Evolutionary conservation across 2,113 vertebrate genomes (phyloP), one percentile per base, ranked within the genome.

Genomic region (Ptilonorhynchus violaceus): DNA sequence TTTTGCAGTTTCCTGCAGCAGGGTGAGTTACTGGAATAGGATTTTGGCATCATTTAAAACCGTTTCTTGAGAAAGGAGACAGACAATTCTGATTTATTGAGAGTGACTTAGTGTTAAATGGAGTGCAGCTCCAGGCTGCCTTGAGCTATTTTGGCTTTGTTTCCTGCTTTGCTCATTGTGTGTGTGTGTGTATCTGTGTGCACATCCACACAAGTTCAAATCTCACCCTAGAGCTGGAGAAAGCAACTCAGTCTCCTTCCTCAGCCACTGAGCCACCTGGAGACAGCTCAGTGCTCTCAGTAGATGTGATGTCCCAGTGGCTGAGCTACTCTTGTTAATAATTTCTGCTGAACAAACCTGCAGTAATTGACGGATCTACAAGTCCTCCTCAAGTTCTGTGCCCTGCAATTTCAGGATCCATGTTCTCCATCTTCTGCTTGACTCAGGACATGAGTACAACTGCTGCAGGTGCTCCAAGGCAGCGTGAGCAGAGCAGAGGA

Each of bases 91-190:
- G 96, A 95, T 97, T 91, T 92, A 96, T 91, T 91, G 67, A 86
- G 92, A 93, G 75, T 84, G 90, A 93, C 93, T 95, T 95, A 59
- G 92, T 93, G 76, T 87, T 96, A 93, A 94, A 81, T 84, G 85
- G 72, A 86, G 82, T 91, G 70, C 92, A 94, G 15, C 70, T 79
- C 88, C 49, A 73, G 56, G 72, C 85, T 94, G 95, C 93, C 95
- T 84, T 86, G 85, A 94, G 92, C 93, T 70, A 17, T 97, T 92
- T 59, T 95, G 93, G 93, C 88, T 93, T 90, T 9, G 42, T 85
- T 95, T 93, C 90, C 73, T 67, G 47, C 92, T 90, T 92, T 94
- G 62, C 90, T 93, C 64, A 3, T 50, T 67, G 85, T 31, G 3
- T 59, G 53, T 83, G 72, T 59, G 53, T 83, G 67, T 63, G 79